phyloP scores from a whole-genome alignment of 2,113 vertebrate species.

The Pterocles gutturalis region DNA sequence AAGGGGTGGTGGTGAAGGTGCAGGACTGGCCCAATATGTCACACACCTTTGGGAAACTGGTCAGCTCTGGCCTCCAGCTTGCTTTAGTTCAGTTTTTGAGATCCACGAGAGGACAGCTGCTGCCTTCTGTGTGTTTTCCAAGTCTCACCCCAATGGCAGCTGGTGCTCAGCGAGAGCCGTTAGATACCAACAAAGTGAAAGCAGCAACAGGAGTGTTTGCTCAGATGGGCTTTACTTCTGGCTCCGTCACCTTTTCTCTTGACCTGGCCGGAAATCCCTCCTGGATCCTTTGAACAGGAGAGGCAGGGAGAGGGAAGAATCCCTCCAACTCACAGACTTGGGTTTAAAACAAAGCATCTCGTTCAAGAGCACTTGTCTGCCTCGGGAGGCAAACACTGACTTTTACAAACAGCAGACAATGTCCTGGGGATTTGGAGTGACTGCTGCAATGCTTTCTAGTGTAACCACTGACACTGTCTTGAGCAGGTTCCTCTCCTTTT shows the following conservation, averaged over 20 bases:
- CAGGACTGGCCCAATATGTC: not conserved
- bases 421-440: not conserved
- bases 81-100: not conserved
- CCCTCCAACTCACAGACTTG: not conserved
- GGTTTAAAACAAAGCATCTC: not conserved
- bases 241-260: not conserved
- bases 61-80: not conserved
- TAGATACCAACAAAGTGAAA: not conserved
- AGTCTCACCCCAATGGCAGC: not conserved
- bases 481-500: not conserved
- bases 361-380: not conserved
- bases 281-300: not conserved
- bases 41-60: not conserved
- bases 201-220: not conserved
- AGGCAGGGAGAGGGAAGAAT: not conserved
- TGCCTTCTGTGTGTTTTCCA: not conserved
- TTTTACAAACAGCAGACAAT: constrained; percentile 14
- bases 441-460: not conserved
- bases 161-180: not conserved
- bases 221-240: not conserved
- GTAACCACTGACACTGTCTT: not conserved
- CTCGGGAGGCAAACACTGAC: not conserved
- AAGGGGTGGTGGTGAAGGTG: not conserved
- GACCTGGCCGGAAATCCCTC: not conserved
- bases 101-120: not conserved